phyloP scores from a whole-genome alignment of 2,888 invertebrate species.

The Germaria angustata region DNA sequence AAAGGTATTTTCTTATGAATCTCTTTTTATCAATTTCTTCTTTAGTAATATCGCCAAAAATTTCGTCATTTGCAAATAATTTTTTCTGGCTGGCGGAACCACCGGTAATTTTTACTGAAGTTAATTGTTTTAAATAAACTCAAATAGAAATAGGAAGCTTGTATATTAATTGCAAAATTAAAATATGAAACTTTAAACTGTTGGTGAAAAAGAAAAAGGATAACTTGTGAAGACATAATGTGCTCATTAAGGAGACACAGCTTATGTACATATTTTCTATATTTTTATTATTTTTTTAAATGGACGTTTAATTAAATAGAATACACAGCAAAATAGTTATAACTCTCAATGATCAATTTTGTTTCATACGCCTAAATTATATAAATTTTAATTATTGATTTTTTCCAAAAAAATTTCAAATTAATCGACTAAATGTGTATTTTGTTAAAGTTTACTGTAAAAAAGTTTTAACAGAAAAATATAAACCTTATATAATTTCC shows the following conservation, averaged over 20 bases:
- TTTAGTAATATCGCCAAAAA: conserved; percentile 26
- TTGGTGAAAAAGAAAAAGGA: too few species aligned
- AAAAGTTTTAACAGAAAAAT: too few species aligned
- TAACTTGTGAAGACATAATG: too few species aligned
- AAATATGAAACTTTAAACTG: neutral
- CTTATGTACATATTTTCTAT: too few species aligned
- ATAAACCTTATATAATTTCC: neutral
- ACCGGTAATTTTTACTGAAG: conserved; percentile 27
- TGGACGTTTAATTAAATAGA: too few species aligned
- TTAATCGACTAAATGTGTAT: too few species aligned
- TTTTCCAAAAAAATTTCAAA: neutral
- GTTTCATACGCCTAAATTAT: neutral
- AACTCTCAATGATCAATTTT: too few species aligned
- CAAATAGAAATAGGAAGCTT: neutral
- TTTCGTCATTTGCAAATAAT: conserved; percentile 35
- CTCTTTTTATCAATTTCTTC: neutral
- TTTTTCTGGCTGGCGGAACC: conserved; percentile 28
- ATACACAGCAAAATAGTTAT: too few species aligned
- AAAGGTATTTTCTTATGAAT: neutral
- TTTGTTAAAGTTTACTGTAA: too few species aligned
- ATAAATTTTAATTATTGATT: neutral
- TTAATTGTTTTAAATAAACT: neutral
- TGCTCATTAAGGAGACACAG: too few species aligned
- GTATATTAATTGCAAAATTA: neutral
- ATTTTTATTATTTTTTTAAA: too few species aligned